These are phyloP conservation scores for Pachycephus smyrnensis DNA, from an alignment of 2,888 invertebrate species.

Conservation along the genomic window DNA sequence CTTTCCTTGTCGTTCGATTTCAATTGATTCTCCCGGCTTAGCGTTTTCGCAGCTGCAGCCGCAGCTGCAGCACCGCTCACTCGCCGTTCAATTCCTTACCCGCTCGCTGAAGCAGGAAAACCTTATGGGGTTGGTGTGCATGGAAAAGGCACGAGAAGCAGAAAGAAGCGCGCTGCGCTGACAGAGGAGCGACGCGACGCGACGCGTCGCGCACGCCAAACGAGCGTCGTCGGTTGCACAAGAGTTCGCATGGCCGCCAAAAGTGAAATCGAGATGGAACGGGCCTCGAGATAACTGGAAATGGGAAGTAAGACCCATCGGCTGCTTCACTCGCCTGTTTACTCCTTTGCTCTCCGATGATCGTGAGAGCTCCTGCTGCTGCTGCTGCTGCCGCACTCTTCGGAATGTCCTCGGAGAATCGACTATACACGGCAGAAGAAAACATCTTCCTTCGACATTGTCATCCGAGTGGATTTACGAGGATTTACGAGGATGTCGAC, in stretches of 20 bases:
- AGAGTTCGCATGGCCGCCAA: conserved; percentile 45
- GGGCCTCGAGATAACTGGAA: conserved; percentile 33
- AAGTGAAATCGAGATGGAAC: conserved; percentile 53
- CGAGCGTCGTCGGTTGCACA: conserved; percentile 18
- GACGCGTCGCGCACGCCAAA: conserved; percentile 2
- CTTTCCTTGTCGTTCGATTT: conserved; percentile 20
- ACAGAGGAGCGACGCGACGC: background rate
- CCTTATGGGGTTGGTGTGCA: background rate
- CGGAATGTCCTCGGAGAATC: background rate
- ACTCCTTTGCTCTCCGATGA: background rate
- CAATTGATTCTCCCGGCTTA: background rate
- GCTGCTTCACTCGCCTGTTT: conserved; percentile 5
- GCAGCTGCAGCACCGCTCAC: too few species aligned
- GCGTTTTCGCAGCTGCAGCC: background rate
- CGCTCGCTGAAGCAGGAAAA: background rate
- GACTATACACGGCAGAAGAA: too few species aligned
- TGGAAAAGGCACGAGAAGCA: too few species aligned
- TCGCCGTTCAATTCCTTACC: background rate
- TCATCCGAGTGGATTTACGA: too few species aligned
- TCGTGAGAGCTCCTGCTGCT: too few species aligned
- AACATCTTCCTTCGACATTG: too few species aligned
- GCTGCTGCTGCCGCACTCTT: conserved; percentile 2
- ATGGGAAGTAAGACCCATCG: conserved; percentile 30
- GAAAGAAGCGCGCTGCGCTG: conserved; percentile 1
- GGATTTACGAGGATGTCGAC: too few species aligned